These are phyloP conservation scores for Macroglossus sobrinus DNA, from an alignment of 2,113 vertebrate genomes.

Conservation along the genomic window DNA sequence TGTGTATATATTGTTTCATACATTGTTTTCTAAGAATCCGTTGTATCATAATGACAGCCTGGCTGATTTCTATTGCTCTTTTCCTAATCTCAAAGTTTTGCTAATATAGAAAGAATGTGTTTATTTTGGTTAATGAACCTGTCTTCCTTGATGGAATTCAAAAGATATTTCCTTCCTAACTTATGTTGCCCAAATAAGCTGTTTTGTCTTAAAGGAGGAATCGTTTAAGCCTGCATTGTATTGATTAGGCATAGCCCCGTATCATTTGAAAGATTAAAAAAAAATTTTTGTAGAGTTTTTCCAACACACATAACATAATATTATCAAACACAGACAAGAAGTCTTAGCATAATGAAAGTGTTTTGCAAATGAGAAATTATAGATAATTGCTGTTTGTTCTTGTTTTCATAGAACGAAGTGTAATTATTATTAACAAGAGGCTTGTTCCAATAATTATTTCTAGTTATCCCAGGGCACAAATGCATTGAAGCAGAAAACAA, in stretches of 20 bases:
- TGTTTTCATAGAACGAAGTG: slow-evolving; percentile 60
- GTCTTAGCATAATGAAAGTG: slow-evolving; percentile 56
- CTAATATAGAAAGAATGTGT: background rate
- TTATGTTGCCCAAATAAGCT: background rate
- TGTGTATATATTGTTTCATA: background rate
- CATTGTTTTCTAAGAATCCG: background rate
- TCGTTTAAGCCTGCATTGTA: background rate
- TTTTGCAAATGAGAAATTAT: slow-evolving; percentile 71
- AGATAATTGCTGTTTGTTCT: slow-evolving; percentile 73
- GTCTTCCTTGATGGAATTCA: background rate
- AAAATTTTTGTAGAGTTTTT: slow-evolving; percentile 17
- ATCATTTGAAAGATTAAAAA: background rate
- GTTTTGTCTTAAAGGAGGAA: slow-evolving; percentile 13
- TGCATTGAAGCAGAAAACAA: slow-evolving; percentile 53
- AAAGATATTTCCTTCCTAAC: background rate
- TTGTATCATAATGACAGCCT: background rate
- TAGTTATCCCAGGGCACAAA: slow-evolving; percentile 69
- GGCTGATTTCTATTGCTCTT: background rate
- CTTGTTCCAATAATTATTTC: slow-evolving; percentile 75
- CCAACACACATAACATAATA: slow-evolving; percentile 53
- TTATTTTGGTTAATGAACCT: slow-evolving; percentile 1
- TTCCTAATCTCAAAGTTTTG: background rate
- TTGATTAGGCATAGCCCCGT: background rate
- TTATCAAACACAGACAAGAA: slow-evolving; percentile 70
- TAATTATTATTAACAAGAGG: slow-evolving; percentile 74